Percentiles rank a stretch among this genome's conserved stretches.
These are phyloP conservation scores for Hydrozoanthus gracilis DNA, from an alignment of 92 coral and sea anemone genomes.

Conservation along the genomic window DNA sequence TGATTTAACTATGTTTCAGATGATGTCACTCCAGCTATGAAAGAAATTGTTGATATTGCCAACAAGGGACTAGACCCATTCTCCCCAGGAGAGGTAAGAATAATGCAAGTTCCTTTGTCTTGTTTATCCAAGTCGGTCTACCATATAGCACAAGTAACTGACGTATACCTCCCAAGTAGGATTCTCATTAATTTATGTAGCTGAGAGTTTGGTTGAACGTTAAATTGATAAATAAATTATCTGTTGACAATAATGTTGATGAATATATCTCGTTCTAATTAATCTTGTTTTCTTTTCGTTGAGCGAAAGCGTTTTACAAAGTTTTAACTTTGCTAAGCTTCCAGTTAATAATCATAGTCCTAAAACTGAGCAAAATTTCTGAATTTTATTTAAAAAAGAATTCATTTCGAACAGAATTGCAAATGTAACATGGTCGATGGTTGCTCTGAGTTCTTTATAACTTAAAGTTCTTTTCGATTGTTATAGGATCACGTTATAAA, in stretches of 20 bases:
- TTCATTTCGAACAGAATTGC: too few relatives aligned
- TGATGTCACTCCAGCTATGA: slow-evolving; percentile 80
- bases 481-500: slow-evolving; percentile 86
- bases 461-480: neutral
- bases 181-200: neutral
- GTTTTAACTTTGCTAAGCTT: too few relatives aligned
- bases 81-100: slow-evolving; percentile 75
- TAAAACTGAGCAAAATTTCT: too few relatives aligned
- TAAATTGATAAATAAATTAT: neutral
- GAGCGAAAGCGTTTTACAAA: neutral
- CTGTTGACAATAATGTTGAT: too few relatives aligned
- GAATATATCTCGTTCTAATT: too few relatives aligned
- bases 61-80: slow-evolving; percentile 77
- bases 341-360: too few relatives aligned
- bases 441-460: too few relatives aligned
- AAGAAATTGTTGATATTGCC: slow-evolving; percentile 75
- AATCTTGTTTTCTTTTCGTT: neutral
- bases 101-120: neutral
- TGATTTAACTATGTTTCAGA: slow-evolving; percentile 50
- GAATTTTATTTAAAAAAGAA: too few relatives aligned
- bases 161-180: slow-evolving; percentile 2
- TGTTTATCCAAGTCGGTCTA: neutral
- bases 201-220: neutral
- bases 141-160: neutral
- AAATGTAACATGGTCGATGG: too few relatives aligned